Base-by-base conservation (phyloP, 2,888 invertebrate species). In the Nomada ferruginata region DNA sequence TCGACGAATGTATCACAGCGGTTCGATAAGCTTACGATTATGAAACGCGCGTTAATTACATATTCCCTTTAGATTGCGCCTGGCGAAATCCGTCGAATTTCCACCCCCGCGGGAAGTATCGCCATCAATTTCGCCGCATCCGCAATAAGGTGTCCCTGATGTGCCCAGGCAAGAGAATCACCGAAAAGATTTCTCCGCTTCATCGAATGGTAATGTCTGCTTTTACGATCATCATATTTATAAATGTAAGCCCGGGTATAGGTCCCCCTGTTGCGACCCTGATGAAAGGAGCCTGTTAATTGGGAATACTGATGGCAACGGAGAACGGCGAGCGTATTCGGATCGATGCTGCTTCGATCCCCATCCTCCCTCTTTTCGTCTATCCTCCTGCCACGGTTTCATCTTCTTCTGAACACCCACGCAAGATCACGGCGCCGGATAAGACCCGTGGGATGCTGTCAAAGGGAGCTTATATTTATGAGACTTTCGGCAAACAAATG, bases 401-500 rank as follows among this genome's bases (percentile, higher is more conserved):
- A 80, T 84, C 86, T 84, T 85, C 85, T 81, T 84, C 76, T 83
- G 73, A 76, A 82, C 78, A 81, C 82, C 87, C 83, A 85, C 82
- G 84, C 83, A 78, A 91, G 90, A 91, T 91, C 90, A 90, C 85
- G 85, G 82, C 89, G 85, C 84, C 85, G 90, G 91, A 91, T 91
- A 91, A 91, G 90, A 90, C 90, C 88, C 90, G 90, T 91, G 89
- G 89, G 90, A 89, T 86, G 89, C 88, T 91, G 90, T 93, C 93
- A 93, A 93, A 93, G 93, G 91, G 90, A 92, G 91, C 92, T 93
- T 93, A 93, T 88, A 88, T 93, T 93, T 93, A 93, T 93, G 93
- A 93, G 93, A 93, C 91, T 92, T 92, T 93, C 90, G 91, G 92
- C 91, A 93, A 93, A 93, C 92, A 93, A 92, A 93, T 93, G 92